phyloP scores from a whole-genome alignment of 2,113 vertebrate species.

The Morone saxatilis region DNA sequence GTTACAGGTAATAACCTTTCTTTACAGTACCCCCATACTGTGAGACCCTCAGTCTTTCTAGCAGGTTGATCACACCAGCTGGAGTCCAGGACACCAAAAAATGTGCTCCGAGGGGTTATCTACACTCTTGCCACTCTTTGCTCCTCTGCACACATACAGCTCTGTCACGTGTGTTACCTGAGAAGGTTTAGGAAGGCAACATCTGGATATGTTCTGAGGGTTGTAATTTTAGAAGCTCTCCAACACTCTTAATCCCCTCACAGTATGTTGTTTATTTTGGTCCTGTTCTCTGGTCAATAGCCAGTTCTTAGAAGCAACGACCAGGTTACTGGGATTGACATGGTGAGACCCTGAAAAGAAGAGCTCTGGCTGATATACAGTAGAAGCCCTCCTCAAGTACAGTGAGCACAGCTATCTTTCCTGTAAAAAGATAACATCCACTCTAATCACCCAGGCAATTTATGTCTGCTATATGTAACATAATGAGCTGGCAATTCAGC shows the following conservation, averaged over 20 bases:
- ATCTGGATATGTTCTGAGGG: constrained; percentile 77
- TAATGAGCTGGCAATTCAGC: background rate
- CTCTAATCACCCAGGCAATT: background rate
- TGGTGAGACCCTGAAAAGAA: constrained; percentile 43
- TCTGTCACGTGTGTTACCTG: constrained; percentile 65
- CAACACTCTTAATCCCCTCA: constrained; percentile 71
- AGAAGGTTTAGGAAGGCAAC: constrained; percentile 66
- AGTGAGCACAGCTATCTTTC: background rate
- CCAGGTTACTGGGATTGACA: constrained; percentile 59
- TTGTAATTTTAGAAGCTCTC: constrained; percentile 77
- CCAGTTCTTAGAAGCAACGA: constrained; percentile 72
- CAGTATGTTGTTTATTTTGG: constrained; percentile 76
- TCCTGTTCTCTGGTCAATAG: constrained; percentile 70
- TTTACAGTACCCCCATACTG: constrained; percentile 14
- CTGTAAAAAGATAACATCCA: constrained; percentile 6
- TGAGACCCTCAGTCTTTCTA: constrained; percentile 17
- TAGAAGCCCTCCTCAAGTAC: background rate
- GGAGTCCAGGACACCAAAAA: constrained; percentile 37
- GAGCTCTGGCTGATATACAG: background rate
- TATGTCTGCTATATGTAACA: background rate
- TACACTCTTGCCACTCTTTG: background rate
- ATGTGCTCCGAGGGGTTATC: constrained; percentile 28
- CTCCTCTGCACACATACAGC: constrained; percentile 35
- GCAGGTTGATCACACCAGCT: constrained; percentile 52
- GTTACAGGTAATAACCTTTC: background rate